Evolutionary conservation across 2,888 invertebrate genomes (phyloP).

Genomic region (Acanthosoma haemorrhoidale): DNA sequence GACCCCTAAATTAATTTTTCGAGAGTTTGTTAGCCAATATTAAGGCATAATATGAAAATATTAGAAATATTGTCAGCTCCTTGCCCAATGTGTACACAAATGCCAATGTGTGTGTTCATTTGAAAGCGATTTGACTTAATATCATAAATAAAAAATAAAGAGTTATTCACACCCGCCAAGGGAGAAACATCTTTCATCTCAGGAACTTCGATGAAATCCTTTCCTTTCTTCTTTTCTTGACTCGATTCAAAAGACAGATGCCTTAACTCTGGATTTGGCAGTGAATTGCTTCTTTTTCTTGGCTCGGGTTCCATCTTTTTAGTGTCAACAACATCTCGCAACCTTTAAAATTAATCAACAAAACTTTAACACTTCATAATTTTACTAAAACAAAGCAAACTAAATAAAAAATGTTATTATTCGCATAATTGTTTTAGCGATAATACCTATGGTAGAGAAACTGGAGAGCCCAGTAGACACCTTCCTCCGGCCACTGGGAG

Average conservation of each 20-base stretch:
- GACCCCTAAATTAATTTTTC: too few species aligned
- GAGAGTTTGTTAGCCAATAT: too few species aligned
- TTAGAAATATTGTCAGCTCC: too few species aligned
- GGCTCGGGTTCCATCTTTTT: conserved; percentile 69
- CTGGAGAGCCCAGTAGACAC: conserved; percentile 93
- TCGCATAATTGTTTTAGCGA: too few species aligned
- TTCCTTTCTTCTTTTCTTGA: conserved; percentile 59
- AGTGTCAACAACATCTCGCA: conserved; percentile 83
- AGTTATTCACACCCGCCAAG: conserved; percentile 51
- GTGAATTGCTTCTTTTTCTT: conserved; percentile 81
- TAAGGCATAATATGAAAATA: not conserved
- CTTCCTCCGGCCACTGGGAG: conserved; percentile 96
- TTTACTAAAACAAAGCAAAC: too few species aligned
- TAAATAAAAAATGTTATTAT: too few species aligned
- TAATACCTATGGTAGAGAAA: conserved; percentile 78
- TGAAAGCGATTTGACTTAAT: not conserved
- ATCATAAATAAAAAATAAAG: not conserved
- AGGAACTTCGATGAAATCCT: conserved; percentile 56
- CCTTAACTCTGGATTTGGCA: conserved; percentile 82
- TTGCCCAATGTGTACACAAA: not conserved
- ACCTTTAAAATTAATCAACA: too few species aligned
- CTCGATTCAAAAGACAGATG: conserved; percentile 81
- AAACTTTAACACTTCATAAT: too few species aligned
- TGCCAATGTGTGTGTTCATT: not conserved
- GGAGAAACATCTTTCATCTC: conserved; percentile 64